phyloP scores from a whole-genome alignment of 2,888 invertebrate species.

The Tyria jacobaeae region DNA sequence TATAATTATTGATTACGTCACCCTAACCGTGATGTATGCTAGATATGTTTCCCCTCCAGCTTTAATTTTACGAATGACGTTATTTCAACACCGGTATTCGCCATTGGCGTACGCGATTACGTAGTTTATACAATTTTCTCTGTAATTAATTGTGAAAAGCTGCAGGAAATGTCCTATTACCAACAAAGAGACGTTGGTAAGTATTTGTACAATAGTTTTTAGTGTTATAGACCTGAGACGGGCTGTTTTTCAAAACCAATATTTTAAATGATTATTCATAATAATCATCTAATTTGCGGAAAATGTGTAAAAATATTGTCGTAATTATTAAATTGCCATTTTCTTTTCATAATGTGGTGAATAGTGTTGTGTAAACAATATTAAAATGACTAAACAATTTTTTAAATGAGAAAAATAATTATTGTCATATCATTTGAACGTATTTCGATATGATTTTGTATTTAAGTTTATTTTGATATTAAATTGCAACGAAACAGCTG shows the following conservation, averaged over 20 bases:
- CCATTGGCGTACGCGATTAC: conserved; percentile 52
- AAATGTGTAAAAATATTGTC: neutral
- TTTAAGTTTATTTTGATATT: conserved; percentile 5
- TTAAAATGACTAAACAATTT: neutral
- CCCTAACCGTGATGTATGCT: conserved; percentile 25
- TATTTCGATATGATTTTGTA: neutral
- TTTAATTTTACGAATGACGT: conserved; percentile 84
- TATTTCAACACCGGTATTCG: conserved; percentile 68
- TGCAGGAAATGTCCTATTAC: conserved; percentile 67
- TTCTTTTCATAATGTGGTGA: neutral
- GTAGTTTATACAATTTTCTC: conserved; percentile 28
- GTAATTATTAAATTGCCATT: neutral
- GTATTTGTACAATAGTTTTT: conserved; percentile 40
- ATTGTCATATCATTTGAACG: neutral
- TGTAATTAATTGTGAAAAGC: conserved; percentile 28
- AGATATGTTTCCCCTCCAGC: conserved; percentile 48
- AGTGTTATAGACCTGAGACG: neutral
- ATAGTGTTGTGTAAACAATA: neutral
- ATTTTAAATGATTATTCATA: neutral
- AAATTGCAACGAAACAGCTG: conserved; percentile 44
- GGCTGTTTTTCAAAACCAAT: neutral
- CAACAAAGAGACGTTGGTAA: conserved; percentile 69
- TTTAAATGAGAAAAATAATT: neutral
- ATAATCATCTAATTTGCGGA: neutral
- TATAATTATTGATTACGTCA: conserved; percentile 36